These are phyloP conservation scores for Drosophila neotestacea DNA, from an alignment of 2,888 invertebrate species.

Conservation along the genomic window DNA sequence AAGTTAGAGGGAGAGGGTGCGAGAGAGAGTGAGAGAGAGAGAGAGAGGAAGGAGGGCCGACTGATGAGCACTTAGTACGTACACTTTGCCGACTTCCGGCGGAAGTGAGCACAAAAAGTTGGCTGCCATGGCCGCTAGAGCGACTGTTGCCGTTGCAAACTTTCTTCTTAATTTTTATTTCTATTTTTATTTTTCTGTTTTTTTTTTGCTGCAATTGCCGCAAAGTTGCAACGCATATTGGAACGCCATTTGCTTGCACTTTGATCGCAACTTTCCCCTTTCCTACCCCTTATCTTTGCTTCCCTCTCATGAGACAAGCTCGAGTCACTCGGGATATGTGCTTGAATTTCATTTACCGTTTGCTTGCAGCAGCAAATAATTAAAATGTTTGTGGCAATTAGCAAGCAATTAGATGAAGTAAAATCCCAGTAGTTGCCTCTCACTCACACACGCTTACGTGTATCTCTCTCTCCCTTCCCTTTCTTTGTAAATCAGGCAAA, in stretches of 20 bases:
- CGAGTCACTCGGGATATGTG: slow-evolving; percentile 22
- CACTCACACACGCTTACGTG: neutral
- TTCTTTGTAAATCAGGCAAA: neutral
- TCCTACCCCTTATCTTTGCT: too few relatives aligned
- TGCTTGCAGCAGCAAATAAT: slow-evolving; percentile 38
- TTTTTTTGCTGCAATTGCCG: slow-evolving; percentile 7
- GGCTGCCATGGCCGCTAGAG: slow-evolving; percentile 18
- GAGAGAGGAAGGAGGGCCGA: neutral
- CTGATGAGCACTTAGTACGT: slow-evolving; percentile 65
- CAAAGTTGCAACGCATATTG: slow-evolving; percentile 35
- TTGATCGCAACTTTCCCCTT: slow-evolving; percentile 9
- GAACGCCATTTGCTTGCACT: slow-evolving; percentile 36
- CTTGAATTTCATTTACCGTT: slow-evolving; percentile 40
- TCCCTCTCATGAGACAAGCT: neutral
- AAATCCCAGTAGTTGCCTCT: slow-evolving; percentile 12
- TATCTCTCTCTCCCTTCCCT: too few relatives aligned
- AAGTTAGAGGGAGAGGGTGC: neutral
- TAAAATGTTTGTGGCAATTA: slow-evolving; percentile 60
- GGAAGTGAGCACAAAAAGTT: slow-evolving; percentile 55
- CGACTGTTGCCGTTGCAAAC: slow-evolving; percentile 7
- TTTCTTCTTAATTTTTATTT: neutral
- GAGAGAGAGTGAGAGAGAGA: neutral
- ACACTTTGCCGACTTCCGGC: slow-evolving; percentile 66
- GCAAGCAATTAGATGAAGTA: slow-evolving; percentile 48
- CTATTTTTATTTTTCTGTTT: neutral